These are phyloP conservation scores for Lapara coniferarum DNA, from an alignment of 2,888 invertebrate species.

Conservation along the genomic window DNA sequence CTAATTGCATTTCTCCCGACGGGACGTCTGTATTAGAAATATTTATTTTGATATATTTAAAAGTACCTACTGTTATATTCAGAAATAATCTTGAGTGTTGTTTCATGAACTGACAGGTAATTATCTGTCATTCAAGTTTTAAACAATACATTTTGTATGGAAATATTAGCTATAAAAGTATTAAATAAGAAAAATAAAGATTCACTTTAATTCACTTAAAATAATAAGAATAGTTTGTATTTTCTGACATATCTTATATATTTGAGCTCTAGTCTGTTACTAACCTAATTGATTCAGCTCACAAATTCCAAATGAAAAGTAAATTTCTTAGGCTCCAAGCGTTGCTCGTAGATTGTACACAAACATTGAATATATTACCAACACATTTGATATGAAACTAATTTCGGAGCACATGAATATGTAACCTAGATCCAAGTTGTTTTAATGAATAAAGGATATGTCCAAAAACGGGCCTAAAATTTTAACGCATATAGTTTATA, in stretches of 20 bases:
- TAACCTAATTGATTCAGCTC: conserved; percentile 33
- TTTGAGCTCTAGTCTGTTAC: background rate
- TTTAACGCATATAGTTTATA: too few relatives aligned
- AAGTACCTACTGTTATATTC: background rate
- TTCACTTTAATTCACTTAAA: too few relatives aligned
- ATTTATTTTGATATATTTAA: conserved; percentile 22
- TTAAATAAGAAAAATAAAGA: background rate
- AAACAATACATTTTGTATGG: too few relatives aligned
- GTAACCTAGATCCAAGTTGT: background rate
- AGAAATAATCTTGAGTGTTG: background rate
- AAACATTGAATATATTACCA: conserved; percentile 42
- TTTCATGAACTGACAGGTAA: background rate
- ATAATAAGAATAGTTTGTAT: too few relatives aligned
- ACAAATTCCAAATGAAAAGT: conserved; percentile 51
- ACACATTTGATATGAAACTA: conserved; percentile 25
- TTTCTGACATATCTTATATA: background rate
- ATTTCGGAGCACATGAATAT: conserved; percentile 36
- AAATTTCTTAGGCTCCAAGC: conserved; percentile 45
- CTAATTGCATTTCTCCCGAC: conserved; percentile 29
- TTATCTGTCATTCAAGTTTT: too few relatives aligned
- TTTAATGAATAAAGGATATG: too few relatives aligned
- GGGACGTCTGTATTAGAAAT: conserved; percentile 23
- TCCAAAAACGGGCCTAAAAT: too few relatives aligned
- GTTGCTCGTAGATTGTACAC: conserved; percentile 50
- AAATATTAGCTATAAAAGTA: too few relatives aligned